These are phyloP conservation scores for Graptemys geographica DNA, from an alignment of 2,797 vertebrate genomes.

Conservation along the genomic window DNA sequence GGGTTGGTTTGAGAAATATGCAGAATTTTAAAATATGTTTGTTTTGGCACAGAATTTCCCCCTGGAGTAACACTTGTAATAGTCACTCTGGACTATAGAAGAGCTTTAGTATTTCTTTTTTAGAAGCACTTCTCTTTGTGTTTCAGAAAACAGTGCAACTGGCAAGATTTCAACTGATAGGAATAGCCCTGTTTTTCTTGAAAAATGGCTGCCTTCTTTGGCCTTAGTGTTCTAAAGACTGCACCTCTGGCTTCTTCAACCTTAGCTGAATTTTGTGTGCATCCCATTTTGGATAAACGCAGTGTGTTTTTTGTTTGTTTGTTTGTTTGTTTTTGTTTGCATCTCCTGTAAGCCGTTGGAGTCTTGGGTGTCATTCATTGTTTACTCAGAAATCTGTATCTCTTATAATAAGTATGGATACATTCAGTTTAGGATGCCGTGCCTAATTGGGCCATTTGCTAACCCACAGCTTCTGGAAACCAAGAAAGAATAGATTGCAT, in stretches of 20 bases:
- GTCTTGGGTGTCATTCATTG: background rate
- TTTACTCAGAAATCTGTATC: background rate
- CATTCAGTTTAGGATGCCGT: background rate
- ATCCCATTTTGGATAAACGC: background rate
- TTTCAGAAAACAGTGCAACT: too few species aligned
- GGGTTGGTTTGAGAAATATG: too few species aligned
- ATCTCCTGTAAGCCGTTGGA: background rate
- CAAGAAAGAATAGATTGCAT: too few species aligned
- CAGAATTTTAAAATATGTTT: too few species aligned
- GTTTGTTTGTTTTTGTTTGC: background rate
- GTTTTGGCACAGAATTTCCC: too few species aligned
- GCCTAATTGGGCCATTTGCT: too few species aligned
- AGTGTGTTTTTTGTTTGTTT: background rate
- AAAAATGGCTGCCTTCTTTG: background rate
- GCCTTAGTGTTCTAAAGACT: background rate
- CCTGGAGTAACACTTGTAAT: too few species aligned
- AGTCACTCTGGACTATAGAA: too few species aligned
- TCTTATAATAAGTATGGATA: background rate
- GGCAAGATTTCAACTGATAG: too few species aligned
- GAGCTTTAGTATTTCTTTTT: too few species aligned
- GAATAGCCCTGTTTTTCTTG: background rate
- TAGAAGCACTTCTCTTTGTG: too few species aligned
- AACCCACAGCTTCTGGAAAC: too few species aligned
- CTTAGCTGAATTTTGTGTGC: background rate
- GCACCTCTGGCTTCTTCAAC: background rate